phyloP scores from a whole-genome alignment of 2,113 vertebrate genomes.

The Patagioenas fasciata region DNA sequence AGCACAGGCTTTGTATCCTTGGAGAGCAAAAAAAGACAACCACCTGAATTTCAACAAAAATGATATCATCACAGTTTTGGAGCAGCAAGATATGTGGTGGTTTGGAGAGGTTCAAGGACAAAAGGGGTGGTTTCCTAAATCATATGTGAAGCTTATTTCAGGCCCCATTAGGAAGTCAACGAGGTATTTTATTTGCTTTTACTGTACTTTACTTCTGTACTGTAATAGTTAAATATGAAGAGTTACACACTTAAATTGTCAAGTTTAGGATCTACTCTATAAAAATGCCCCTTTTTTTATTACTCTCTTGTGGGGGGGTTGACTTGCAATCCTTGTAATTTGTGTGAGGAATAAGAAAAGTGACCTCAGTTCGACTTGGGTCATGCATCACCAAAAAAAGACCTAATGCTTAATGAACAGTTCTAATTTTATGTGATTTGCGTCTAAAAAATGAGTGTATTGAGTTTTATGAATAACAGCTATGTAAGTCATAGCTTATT shows the following conservation, averaged over 20 bases:
- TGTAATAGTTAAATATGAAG: background rate
- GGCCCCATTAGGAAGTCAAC: constrained; percentile 87
- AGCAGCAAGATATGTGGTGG: constrained; percentile 99
- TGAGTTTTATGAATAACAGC: background rate
- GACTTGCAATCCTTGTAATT: background rate
- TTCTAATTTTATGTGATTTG: background rate
- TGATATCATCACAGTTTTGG: constrained; percentile 94
- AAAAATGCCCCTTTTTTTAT: background rate
- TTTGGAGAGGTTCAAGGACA: constrained; percentile 97
- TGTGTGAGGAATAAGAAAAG: background rate
- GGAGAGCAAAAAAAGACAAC: constrained; percentile 99
- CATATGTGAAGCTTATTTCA: constrained; percentile 97
- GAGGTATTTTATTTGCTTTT: constrained; percentile 76
- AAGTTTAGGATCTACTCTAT: background rate
- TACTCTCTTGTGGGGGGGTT: background rate
- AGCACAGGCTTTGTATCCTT: constrained; percentile 96
- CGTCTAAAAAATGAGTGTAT: background rate
- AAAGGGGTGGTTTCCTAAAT: constrained; percentile 99
- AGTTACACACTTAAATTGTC: background rate
- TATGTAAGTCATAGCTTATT: background rate
- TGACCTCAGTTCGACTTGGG: background rate
- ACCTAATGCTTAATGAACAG: background rate
- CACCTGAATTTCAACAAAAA: constrained; percentile 99
- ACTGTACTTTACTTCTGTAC: background rate
- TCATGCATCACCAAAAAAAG: background rate